Evolutionary conservation across 2,888 invertebrate species (phyloP).

Genomic region (Watsonalla binaria): DNA sequence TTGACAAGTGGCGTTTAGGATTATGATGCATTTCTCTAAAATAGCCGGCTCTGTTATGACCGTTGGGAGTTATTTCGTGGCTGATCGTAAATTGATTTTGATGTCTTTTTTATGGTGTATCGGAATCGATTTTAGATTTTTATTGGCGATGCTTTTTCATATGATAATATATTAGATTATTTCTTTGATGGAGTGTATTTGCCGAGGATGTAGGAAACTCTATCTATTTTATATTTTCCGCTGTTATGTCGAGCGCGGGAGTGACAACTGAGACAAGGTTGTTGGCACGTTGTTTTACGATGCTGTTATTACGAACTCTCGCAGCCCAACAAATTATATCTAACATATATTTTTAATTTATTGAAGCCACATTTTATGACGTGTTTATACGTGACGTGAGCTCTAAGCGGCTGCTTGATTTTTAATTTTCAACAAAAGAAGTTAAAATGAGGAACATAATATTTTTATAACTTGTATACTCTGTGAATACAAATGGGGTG

Average conservation of each 20-base stretch:
- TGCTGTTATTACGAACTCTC: slow-evolving; percentile 21
- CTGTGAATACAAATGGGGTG: slow-evolving; percentile 66
- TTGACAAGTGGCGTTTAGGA: slow-evolving; percentile 70
- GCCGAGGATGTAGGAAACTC: slow-evolving; percentile 20
- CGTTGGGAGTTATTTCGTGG: slow-evolving; percentile 41
- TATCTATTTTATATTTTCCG: slow-evolving; percentile 10
- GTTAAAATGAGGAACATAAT: slow-evolving; percentile 66
- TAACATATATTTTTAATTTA: slow-evolving; percentile 62
- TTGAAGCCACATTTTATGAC: slow-evolving; percentile 61
- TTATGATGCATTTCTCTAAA: slow-evolving; percentile 56
- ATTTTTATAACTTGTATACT: slow-evolving; percentile 63
- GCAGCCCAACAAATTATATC: slow-evolving; percentile 37
- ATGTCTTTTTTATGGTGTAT: slow-evolving; percentile 61
- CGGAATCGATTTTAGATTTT: slow-evolving; percentile 66
- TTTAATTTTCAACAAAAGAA: slow-evolving; percentile 70
- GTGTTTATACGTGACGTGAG: slow-evolving; percentile 65
- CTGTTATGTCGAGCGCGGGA: neutral
- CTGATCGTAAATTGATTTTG: slow-evolving; percentile 69
- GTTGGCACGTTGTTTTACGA: slow-evolving; percentile 32
- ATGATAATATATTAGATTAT: slow-evolving; percentile 63
- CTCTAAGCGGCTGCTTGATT: slow-evolving; percentile 57
- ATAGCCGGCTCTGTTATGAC: slow-evolving; percentile 44
- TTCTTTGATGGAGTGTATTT: slow-evolving; percentile 34
- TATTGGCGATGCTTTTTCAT: slow-evolving; percentile 63
- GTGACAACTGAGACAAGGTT: slow-evolving; percentile 23